Conservation (phyloP, 2,797 vertebrate genomes). For the Alauda arvensis region DNA sequence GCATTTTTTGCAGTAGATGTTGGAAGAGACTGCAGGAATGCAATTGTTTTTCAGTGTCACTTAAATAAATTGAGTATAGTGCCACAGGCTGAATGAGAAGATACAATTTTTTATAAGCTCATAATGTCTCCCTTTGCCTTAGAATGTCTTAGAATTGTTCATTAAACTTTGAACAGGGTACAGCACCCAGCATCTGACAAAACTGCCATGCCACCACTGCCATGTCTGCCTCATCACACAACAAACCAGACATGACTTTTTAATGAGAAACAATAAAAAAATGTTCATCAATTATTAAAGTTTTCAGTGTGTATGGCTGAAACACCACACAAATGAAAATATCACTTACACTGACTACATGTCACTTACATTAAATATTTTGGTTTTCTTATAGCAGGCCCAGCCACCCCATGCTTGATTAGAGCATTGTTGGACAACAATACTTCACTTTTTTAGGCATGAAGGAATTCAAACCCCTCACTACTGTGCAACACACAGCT, state of each 20-base stretch:
- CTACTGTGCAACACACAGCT: not conserved
- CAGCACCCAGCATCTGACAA: not conserved
- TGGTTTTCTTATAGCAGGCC: not conserved
- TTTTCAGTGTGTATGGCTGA: not conserved
- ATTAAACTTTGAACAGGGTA: slow-evolving; percentile 61
- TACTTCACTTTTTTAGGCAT: not conserved
- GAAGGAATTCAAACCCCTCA: not conserved
- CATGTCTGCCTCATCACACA: slow-evolving; percentile 25
- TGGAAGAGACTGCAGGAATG: not conserved
- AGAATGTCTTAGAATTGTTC: slow-evolving; percentile 8
- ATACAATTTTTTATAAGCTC: slow-evolving; percentile 7
- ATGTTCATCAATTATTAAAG: slow-evolving; percentile 66
- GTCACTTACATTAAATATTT: not conserved
- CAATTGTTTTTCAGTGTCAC: not conserved
- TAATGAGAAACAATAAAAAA: slow-evolving; percentile 66
- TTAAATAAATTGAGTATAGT: not conserved
- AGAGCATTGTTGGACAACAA: not conserved
- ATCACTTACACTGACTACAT: not conserved
- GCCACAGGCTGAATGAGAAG: slow-evolving; percentile 12
- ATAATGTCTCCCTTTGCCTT: slow-evolving; percentile 30
- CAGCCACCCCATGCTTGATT: not conserved
- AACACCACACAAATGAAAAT: not conserved
- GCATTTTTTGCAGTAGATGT: not conserved
- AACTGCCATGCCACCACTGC: not conserved
- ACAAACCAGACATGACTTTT: slow-evolving; percentile 62